phyloP scores from a whole-genome alignment of 1,140 invertebrate species.

The Habropoda laboriosa region DNA sequence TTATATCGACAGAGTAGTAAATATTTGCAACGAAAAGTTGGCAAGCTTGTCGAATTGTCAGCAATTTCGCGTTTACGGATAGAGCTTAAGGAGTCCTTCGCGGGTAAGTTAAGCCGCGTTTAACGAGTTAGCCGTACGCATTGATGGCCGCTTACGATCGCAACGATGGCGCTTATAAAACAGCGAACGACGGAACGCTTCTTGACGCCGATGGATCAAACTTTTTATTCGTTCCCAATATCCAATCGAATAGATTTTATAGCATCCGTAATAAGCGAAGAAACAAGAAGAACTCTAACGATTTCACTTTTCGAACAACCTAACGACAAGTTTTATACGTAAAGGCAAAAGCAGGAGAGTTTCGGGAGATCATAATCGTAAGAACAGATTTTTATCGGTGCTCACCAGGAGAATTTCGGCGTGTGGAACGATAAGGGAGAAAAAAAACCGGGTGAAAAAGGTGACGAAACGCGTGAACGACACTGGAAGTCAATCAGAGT shows the following conservation, averaged over 20 bases:
- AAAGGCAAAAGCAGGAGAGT: neutral
- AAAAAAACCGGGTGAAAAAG: neutral
- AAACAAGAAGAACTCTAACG: too few species aligned
- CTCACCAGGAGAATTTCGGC: neutral
- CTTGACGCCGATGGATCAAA: neutral
- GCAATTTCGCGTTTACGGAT: neutral
- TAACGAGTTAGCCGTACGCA: neutral
- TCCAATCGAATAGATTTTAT: neutral
- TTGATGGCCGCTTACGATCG: constrained; percentile 8
- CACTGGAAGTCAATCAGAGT: constrained; percentile 72
- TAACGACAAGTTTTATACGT: too few species aligned
- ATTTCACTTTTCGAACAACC: neutral
- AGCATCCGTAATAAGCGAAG: neutral
- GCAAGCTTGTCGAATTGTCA: too few species aligned
- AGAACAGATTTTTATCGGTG: constrained; percentile 4
- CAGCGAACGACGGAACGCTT: constrained; percentile 4
- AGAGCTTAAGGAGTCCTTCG: too few species aligned
- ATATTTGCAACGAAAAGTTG: too few species aligned
- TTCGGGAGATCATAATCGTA: neutral
- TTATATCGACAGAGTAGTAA: too few species aligned
- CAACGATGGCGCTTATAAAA: constrained; percentile 22
- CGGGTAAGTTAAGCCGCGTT: neutral
- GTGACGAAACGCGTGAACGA: constrained; percentile 14
- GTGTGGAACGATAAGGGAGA: neutral
- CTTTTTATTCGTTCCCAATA: neutral